A percentile compares a stretch with the other conserved stretches of the same genome.
phyloP scores from a whole-genome alignment of 35 echinoderm and acorn worm species.

The Heliocidaris tuberculata region DNA sequence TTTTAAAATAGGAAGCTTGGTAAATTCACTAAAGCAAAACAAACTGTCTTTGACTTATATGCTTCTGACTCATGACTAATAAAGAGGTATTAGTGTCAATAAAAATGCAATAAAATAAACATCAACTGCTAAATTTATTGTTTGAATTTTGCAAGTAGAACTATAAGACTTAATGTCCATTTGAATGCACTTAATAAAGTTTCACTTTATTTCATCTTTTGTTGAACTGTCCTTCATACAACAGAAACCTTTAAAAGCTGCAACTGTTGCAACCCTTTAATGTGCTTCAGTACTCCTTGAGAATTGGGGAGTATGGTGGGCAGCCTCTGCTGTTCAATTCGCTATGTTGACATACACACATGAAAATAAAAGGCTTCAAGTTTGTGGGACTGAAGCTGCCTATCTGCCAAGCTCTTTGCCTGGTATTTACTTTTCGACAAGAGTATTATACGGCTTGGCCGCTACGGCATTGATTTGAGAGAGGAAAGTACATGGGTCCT shows the following conservation, averaged over 20 bases:
- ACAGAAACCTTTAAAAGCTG: neutral
- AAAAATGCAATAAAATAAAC: neutral
- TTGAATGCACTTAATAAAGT: neutral
- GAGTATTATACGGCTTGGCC: neutral
- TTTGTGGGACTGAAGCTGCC: neutral
- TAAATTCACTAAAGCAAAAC: too few species aligned
- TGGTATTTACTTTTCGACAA: conserved; percentile 34
- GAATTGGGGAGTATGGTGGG: neutral
- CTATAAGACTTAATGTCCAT: neutral
- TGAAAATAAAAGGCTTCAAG: neutral
- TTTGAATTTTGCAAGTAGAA: neutral
- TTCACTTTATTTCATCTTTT: neutral
- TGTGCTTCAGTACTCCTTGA: neutral
- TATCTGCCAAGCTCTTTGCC: neutral
- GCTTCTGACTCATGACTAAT: neutral
- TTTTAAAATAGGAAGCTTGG: neutral
- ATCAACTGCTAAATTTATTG: neutral
- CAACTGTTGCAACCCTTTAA: neutral
- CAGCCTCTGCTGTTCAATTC: neutral
- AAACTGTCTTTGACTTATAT: neutral
- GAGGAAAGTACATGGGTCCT: conserved; percentile 23
- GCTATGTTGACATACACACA: neutral
- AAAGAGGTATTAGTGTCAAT: neutral
- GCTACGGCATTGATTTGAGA: conserved; percentile 24
- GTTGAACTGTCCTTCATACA: neutral